These are phyloP conservation scores for Proterorhinus semilunaris DNA, from an alignment of 2,113 vertebrate species.

Conservation along the genomic window DNA sequence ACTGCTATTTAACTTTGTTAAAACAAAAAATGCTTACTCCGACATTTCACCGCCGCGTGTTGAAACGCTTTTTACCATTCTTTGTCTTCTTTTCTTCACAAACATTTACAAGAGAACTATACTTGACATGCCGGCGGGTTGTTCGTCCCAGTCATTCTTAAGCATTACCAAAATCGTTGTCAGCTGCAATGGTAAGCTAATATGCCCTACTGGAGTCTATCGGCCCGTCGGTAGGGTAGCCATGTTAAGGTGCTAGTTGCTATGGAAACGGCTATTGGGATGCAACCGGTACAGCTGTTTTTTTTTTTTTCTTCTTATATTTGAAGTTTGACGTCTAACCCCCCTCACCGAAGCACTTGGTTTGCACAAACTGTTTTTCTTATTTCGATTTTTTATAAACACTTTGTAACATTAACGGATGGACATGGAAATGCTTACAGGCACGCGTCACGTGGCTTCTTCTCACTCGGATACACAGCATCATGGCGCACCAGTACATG, in stretches of 20 bases:
- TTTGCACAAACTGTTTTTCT: constrained; percentile 53
- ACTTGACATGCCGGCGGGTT: constrained; percentile 35
- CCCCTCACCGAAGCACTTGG: constrained; percentile 62
- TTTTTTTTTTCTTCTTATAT: neutral
- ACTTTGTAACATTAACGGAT: constrained; percentile 9
- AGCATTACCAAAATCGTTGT: constrained; percentile 47
- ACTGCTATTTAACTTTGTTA: constrained; percentile 70
- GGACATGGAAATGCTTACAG: constrained; percentile 41
- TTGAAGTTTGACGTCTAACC: constrained; percentile 31
- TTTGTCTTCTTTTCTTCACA: constrained; percentile 26
- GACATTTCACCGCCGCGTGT: constrained; percentile 52
- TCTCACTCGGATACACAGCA: constrained; percentile 1
- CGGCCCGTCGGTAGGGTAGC: constrained; percentile 53
- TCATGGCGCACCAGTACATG: neutral
- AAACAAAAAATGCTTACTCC: constrained; percentile 54
- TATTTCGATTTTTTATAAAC: constrained; percentile 45
- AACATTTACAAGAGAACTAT: constrained; percentile 47
- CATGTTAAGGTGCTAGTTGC: constrained; percentile 74
- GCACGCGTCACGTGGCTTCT: constrained; percentile 5
- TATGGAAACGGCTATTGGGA: constrained; percentile 65
- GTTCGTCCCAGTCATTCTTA: constrained; percentile 25
- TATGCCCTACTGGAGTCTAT: constrained; percentile 50
- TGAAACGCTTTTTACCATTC: constrained; percentile 53
- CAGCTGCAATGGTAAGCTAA: constrained; percentile 53
- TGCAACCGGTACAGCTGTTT: constrained; percentile 54